Percentiles rank a stretch among this genome's conserved stretches.
phyloP scores from a whole-genome alignment of 2,113 vertebrate genomes.

The Gymnogyps californianus region DNA sequence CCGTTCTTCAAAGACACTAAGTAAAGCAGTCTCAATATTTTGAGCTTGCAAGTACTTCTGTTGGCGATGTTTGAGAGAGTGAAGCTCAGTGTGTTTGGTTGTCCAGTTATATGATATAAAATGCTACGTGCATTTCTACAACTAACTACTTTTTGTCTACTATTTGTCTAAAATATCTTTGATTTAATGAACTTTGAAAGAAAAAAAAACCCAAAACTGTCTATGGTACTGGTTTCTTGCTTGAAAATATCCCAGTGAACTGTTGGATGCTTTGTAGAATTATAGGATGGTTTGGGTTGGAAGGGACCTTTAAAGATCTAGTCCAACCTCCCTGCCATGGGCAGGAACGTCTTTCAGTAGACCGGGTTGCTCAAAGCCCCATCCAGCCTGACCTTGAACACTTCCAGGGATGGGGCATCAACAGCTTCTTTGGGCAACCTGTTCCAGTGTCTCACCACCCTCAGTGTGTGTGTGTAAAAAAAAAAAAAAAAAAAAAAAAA shows the following conservation, averaged over 20 bases:
- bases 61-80: neutral
- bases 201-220: neutral
- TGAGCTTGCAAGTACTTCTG: neutral
- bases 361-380: neutral
- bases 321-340: neutral
- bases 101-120: neutral
- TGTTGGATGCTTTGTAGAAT: neutral
- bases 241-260: neutral
- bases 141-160: neutral
- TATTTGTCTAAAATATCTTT: neutral
- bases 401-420: neutral
- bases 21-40: neutral
- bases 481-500: too few species aligned
- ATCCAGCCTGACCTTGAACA: neutral
- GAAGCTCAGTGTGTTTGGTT: accelerated
- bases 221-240: neutral
- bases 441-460: neutral
- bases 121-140: neutral
- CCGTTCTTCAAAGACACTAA: neutral
- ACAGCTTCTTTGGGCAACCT: neutral
- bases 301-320: neutral
- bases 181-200: neutral
- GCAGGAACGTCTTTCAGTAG: neutral
- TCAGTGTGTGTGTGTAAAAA: neutral
- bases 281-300: neutral